Conservation (phyloP, 2,113 vertebrate species). For the Triplophysa rosa region DNA sequence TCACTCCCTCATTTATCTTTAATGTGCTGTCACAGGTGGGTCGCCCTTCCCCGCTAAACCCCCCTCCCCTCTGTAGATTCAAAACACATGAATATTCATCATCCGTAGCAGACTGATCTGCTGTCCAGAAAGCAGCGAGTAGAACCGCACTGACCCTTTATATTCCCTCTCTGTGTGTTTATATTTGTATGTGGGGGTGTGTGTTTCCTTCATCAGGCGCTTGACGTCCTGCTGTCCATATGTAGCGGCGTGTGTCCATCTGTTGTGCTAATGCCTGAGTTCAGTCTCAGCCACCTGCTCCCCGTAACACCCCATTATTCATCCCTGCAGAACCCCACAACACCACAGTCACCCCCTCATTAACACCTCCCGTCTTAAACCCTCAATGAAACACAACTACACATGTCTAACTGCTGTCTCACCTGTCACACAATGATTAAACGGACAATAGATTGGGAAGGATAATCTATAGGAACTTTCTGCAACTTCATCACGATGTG, state of each 20-base stretch:
- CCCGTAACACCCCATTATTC: conserved; percentile 17
- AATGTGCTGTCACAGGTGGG: conserved; percentile 18
- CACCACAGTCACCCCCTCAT: not conserved
- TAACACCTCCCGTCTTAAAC: not conserved
- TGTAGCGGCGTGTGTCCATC: conserved; percentile 63
- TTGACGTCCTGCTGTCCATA: conserved; percentile 47
- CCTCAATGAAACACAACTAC: not conserved
- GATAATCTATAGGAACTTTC: no score
- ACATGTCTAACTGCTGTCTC: not conserved
- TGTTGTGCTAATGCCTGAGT: conserved; percentile 56
- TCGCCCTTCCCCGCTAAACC: not conserved
- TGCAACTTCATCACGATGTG: no score
- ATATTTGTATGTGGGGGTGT: conserved; percentile 31
- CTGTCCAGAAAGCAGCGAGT: conserved; percentile 35
- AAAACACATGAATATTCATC: conserved; percentile 42
- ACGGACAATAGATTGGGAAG: no score
- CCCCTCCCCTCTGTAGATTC: conserved; percentile 1
- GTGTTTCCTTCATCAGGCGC: conserved; percentile 42
- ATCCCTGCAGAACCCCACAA: not conserved
- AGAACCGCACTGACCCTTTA: conserved; percentile 23
- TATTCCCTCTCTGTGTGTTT: conserved; percentile 43
- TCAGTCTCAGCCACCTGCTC: conserved; percentile 65
- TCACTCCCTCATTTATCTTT: not conserved
- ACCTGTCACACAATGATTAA: not conserved
- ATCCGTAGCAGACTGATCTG: conserved; percentile 10